Evolutionary conservation across 2,888 invertebrate genomes (phyloP).

Genomic region (Epirrita christyi): DNA sequence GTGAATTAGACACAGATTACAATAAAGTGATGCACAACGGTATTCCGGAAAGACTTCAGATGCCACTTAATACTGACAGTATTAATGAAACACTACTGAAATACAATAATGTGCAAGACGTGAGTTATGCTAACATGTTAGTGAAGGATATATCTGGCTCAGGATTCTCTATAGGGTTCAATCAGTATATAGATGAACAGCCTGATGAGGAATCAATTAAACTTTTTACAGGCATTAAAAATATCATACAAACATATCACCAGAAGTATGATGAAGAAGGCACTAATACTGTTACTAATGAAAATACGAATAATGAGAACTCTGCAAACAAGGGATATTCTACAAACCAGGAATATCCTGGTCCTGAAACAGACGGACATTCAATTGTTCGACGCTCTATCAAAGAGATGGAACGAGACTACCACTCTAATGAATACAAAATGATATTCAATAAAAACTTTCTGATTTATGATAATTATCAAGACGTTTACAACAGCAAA

Average conservation of each 20-base stretch:
- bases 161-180: slow-evolving; percentile 72
- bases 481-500: slow-evolving; percentile 49
- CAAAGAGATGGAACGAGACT: slow-evolving; percentile 43
- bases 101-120: slow-evolving; percentile 46
- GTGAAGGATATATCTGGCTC: slow-evolving; percentile 70
- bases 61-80: slow-evolving; percentile 57
- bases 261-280: slow-evolving; percentile 53
- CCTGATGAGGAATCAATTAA: slow-evolving; percentile 69
- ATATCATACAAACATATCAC: slow-evolving; percentile 63
- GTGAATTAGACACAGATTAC: slow-evolving; percentile 59
- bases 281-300: slow-evolving; percentile 23
- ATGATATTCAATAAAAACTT: slow-evolving; percentile 49
- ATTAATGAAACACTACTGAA: slow-evolving; percentile 40
- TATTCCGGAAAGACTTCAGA: slow-evolving; percentile 66
- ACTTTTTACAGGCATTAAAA: slow-evolving; percentile 67
- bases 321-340: background rate
- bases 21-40: slow-evolving; percentile 55
- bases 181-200: slow-evolving; percentile 66
- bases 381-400: slow-evolving; percentile 47
- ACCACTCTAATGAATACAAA: slow-evolving; percentile 59
- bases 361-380: slow-evolving; percentile 40
- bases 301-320: slow-evolving; percentile 16
- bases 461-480: slow-evolving; percentile 51
- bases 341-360: slow-evolving; percentile 18
- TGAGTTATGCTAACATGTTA: slow-evolving; percentile 61